Evolutionary conservation across 2,113 vertebrate genomes (phyloP), one percentile per base, ranked within the genome.

Genomic region (Cettia cetti): DNA sequence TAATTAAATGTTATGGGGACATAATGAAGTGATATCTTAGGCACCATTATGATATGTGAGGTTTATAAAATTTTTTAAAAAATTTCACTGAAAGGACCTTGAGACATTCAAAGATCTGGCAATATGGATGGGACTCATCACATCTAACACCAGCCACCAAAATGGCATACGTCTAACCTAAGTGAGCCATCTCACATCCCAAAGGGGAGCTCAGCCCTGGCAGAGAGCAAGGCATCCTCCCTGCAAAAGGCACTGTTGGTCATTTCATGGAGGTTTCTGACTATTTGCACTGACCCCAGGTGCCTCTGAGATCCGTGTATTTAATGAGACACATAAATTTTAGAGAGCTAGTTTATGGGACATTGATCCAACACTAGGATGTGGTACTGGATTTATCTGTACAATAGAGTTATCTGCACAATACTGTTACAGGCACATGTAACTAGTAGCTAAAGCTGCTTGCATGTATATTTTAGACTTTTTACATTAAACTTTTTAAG

Each of bases 201-300:
- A 17, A 40, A 49, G 7, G 9, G 14, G 33, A 75, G 21, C 33
- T 59, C 74, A 63, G 53, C 33, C 39, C 57, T 8, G 8, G 21
- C 19, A 49, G 53, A 49, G 39, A 18, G 10, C 14, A 79, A 75
- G 24, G 19, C 28, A 47, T 31, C 35, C 14, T 53, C 40, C 24
- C 21, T 26, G 10, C 1, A 6, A 69, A 35, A 45, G 19, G 19
- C 27, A 52, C 0, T 3, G 9, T 22, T 0, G 0, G 15, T 66
- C 5, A 3, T 23, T 82, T 69, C 5, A 1, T n/a, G 42, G 74
- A 84, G 35, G 13, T 44, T 91, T 82, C 56, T 83, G 60, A 40
- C 45, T 63, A 39, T 42, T 95, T 70, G 35, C 44, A 40, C n/a
- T 56, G 68, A 74, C 28, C 10, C 5, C 23, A 63, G n/a, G 15